Percentiles rank a stretch among this genome's conserved stretches.
Conservation (phyloP, 2,113 vertebrate genomes). For the Seriola aureovittata region DNA sequence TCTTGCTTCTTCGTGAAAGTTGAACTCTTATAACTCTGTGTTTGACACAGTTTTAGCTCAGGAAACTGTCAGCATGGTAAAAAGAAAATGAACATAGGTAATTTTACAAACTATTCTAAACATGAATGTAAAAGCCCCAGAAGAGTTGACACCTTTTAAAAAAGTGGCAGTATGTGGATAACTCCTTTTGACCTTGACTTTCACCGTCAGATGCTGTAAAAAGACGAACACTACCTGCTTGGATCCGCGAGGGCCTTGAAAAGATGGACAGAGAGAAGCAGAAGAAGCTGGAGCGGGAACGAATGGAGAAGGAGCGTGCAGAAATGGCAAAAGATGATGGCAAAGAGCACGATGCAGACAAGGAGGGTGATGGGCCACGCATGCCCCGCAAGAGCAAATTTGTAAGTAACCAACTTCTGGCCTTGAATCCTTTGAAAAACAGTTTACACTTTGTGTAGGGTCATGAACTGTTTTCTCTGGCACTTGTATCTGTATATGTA, state of each 20-base stretch:
- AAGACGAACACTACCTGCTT: slow-evolving; percentile 96
- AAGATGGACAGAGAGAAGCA: slow-evolving; percentile 99
- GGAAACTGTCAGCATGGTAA: neutral
- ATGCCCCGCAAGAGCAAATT: slow-evolving; percentile 99
- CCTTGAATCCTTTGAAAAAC: neutral
- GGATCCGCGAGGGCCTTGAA: slow-evolving; percentile 98
- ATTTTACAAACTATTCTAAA: neutral
- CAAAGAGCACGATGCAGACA: slow-evolving; percentile 86
- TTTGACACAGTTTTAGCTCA: neutral
- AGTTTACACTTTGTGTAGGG: neutral
- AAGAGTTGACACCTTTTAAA: neutral
- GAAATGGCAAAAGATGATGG: slow-evolving; percentile 92
- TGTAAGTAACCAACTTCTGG: slow-evolving; percentile 85
- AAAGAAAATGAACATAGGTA: neutral
- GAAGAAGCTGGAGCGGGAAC: slow-evolving; percentile 95
- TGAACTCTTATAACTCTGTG: neutral
- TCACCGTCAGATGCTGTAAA: slow-evolving; percentile 92
- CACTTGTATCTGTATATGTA: neutral
- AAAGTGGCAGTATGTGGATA: neutral
- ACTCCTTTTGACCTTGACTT: neutral
- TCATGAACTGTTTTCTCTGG: neutral
- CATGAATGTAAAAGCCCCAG: neutral
- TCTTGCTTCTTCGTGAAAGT: neutral
- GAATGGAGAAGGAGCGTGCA: slow-evolving; percentile 95
- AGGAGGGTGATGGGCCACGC: slow-evolving; percentile 89